These are phyloP conservation scores for Loxodonta africana DNA, from an alignment of 2,113 vertebrate genomes.

Conservation along the genomic window DNA sequence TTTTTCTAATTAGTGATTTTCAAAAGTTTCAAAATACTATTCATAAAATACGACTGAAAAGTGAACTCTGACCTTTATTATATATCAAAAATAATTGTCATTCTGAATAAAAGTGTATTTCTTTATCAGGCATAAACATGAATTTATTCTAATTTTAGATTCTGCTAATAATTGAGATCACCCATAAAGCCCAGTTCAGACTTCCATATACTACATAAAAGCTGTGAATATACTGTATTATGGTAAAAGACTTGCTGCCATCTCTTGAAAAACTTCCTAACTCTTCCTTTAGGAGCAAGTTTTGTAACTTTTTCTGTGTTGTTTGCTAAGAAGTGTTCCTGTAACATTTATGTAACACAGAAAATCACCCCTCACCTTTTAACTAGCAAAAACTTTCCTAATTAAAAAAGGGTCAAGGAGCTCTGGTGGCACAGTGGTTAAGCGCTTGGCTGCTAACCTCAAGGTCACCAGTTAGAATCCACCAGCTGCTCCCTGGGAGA, in stretches of 20 bases:
- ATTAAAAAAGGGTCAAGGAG: not conserved
- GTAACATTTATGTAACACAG: not conserved
- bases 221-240: constrained; percentile 79
- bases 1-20: constrained; percentile 59
- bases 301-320: not conserved
- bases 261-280: constrained; percentile 54
- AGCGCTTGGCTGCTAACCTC: no score
- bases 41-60: constrained; percentile 73
- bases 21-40: constrained; percentile 69
- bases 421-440: no score
- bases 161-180: constrained; percentile 83
- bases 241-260: constrained; percentile 66
- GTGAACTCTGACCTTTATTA: constrained; percentile 82
- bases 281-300: not conserved
- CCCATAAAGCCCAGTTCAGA: constrained; percentile 82
- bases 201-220: constrained; percentile 79
- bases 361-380: not conserved
- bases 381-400: not conserved
- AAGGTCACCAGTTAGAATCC: no score
- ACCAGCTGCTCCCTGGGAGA: no score
- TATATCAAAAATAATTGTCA: constrained; percentile 79
- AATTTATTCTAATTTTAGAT: constrained; percentile 86
- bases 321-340: not conserved
- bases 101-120: constrained; percentile 74
- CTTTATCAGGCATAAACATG: constrained; percentile 83